Evolutionary conservation across 1,140 invertebrate genomes (phyloP).

Genomic region (Pogonus chalceus): DNA sequence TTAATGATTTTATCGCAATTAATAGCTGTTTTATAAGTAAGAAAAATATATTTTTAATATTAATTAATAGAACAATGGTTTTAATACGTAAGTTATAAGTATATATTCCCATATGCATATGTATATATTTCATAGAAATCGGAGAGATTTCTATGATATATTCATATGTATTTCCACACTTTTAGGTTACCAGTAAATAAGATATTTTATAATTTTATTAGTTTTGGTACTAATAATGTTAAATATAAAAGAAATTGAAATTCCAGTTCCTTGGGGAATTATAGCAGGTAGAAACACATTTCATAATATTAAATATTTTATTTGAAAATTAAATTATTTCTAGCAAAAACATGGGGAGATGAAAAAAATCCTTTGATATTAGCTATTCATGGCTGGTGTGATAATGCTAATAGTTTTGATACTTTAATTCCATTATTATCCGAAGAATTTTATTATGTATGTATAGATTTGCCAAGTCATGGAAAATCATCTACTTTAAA

Average conservation of each 20-base stretch:
- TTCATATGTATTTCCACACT: no score
- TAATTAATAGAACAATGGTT: no score
- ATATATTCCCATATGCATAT: no score
- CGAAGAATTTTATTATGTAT: conserved; percentile 46
- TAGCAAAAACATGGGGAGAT: conserved; percentile 54
- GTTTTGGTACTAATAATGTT: no score
- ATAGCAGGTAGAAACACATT: conserved; percentile 55
- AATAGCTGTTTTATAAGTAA: no score
- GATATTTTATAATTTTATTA: no score
- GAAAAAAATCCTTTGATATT: conserved; percentile 41
- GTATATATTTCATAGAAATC: no score
- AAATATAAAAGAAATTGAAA: conserved; percentile 49
- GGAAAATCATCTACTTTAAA: conserved; percentile 54
- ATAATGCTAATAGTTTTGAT: conserved; percentile 58
- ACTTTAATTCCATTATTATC: conserved; percentile 49
- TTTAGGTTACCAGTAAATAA: no score
- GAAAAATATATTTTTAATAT: no score
- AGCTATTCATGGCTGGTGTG: conserved; percentile 49
- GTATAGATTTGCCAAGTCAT: conserved; percentile 59
- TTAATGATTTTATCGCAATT: no score
- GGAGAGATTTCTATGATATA: no score
- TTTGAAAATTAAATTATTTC: conserved; percentile 18
- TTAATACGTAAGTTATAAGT: no score
- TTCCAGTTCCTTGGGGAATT: conserved; percentile 70
- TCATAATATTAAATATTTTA: conserved; percentile 1